These are phyloP conservation scores for Harmothoe impar DNA, from an alignment of 2,888 invertebrate genomes.

Conservation along the genomic window DNA sequence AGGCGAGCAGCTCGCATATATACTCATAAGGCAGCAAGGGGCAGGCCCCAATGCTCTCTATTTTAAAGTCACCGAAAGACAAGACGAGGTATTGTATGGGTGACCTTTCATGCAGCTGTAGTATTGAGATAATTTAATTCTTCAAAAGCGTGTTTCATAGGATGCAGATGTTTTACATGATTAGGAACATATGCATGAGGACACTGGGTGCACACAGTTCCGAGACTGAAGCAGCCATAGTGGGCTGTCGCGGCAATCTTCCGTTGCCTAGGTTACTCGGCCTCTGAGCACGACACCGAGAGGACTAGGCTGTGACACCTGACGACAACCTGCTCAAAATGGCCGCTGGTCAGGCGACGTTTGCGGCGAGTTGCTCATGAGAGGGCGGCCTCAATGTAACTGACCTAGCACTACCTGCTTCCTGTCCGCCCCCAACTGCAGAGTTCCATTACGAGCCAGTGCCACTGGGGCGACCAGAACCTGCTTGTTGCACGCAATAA, in stretches of 20 bases:
- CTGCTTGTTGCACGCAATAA: conserved; percentile 15
- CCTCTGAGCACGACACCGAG: conserved; percentile 15
- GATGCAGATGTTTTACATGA: no score
- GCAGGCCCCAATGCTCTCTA: neutral
- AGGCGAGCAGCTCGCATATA: neutral
- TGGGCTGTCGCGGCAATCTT: conserved; percentile 40
- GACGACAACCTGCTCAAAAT: conserved; percentile 23
- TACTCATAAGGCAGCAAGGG: neutral
- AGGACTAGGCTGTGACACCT: conserved; percentile 37
- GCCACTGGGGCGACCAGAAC: neutral
- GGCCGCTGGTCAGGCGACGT: conserved; percentile 45
- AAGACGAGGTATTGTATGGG: no score
- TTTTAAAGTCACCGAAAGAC: no score
- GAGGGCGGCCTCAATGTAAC: neutral
- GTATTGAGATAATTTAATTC: no score
- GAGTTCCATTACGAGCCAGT: neutral
- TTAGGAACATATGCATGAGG: no score
- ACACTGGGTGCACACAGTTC: neutral
- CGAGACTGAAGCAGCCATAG: neutral
- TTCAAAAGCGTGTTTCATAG: no score
- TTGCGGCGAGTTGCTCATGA: neutral
- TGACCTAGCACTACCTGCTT: neutral
- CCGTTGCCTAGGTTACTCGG: conserved; percentile 51
- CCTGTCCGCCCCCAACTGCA: neutral
- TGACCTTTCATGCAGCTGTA: no score